Percentiles rank a stretch among this genome's conserved stretches.
phyloP scores from a whole-genome alignment of 2,113 vertebrate species.

The Glaucomys volans region DNA sequence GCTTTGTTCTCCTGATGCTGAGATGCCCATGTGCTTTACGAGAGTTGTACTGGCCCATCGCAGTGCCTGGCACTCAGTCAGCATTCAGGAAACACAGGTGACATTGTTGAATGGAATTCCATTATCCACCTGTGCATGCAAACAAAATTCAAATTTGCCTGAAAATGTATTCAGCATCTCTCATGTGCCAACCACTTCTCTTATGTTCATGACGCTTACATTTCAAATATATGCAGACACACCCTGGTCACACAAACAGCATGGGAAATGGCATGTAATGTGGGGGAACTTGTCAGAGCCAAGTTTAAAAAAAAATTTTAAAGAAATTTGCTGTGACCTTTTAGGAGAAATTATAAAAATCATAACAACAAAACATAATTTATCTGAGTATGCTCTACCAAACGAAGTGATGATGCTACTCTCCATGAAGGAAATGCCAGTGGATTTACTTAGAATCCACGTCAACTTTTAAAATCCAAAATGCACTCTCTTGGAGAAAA shows the following conservation, averaged over 20 bases:
- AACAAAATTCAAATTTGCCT: neutral
- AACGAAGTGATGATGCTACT: neutral
- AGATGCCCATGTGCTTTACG: neutral
- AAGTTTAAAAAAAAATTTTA: neutral
- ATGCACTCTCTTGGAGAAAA: neutral
- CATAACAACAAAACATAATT: neutral
- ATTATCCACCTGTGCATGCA: neutral
- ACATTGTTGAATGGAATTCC: neutral
- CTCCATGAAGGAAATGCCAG: neutral
- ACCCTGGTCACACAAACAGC: neutral
- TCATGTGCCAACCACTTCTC: neutral
- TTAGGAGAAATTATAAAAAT: neutral
- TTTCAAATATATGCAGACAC: neutral
- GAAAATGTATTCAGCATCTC: neutral
- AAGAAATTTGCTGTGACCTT: neutral
- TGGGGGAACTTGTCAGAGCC: neutral
- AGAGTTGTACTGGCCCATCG: neutral
- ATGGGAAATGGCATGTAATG: neutral
- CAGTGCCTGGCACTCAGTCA: neutral
- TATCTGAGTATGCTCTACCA: neutral
- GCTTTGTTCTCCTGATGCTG: neutral
- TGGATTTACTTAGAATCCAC: conserved; percentile 37
- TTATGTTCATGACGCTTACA: neutral
- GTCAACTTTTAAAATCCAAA: neutral
- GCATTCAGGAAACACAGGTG: neutral